Conservation (phyloP, 1,140 invertebrate species). For the Ceratoteleas bidentatus region DNA sequence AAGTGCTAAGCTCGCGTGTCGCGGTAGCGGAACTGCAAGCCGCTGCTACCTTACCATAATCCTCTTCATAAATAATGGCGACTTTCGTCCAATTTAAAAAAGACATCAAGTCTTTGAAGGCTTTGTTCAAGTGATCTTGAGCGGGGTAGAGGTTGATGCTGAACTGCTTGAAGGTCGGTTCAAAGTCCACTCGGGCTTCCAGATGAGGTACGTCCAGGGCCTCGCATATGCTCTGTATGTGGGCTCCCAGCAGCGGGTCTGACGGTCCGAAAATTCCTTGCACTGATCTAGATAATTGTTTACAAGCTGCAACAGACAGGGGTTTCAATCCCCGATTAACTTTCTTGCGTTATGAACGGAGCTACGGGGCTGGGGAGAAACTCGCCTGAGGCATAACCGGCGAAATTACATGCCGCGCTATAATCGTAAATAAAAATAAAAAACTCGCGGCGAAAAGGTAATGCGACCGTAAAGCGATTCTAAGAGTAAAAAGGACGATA, state of each 20-base stretch:
- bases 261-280: slow-evolving; percentile 94
- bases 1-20: no score
- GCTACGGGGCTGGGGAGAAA: no score
- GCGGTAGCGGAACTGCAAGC: no score
- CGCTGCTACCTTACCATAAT: slow-evolving; percentile 84
- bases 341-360: no score
- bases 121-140: slow-evolving; percentile 90
- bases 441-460: slow-evolving; percentile 26
- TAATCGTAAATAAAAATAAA: slow-evolving; percentile 57
- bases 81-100: slow-evolving; percentile 97
- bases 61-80: slow-evolving; percentile 96
- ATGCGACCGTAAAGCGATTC: slow-evolving; percentile 28
- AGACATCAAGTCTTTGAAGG: slow-evolving; percentile 92
- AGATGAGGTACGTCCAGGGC: slow-evolving; percentile 94
- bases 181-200: slow-evolving; percentile 88
- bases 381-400: no score
- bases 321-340: slow-evolving; percentile 9
- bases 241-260: slow-evolving; percentile 89
- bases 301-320: slow-evolving; percentile 87
- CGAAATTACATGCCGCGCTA: slow-evolving; percentile 22
- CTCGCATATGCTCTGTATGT: slow-evolving; percentile 94
- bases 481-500: slow-evolving; percentile 47
- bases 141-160: slow-evolving; percentile 95
- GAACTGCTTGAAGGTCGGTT: slow-evolving; percentile 87
- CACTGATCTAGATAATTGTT: slow-evolving; percentile 91